These are phyloP conservation scores for Neostethus bicornis DNA, from an alignment of 2,797 vertebrate species.

Conservation along the genomic window DNA sequence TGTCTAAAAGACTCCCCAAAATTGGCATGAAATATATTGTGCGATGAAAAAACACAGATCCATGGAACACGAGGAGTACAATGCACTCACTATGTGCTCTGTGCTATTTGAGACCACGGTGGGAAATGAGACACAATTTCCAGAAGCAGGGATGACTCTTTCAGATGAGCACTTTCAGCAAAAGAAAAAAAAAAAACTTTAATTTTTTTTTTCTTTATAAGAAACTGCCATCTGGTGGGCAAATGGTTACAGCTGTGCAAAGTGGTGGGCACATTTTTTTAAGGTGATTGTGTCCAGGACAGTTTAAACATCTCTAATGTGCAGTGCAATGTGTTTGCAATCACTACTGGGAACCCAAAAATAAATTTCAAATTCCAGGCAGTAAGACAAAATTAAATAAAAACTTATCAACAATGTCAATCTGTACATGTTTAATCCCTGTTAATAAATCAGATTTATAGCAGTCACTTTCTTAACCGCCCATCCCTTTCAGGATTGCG, in stretches of 20 bases:
- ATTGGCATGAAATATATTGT: slow-evolving; percentile 10
- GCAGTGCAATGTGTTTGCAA: neutral
- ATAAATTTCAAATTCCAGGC: neutral
- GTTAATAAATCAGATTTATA: no score
- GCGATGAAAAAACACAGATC: slow-evolving; percentile 29
- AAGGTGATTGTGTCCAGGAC: neutral
- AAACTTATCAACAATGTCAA: neutral
- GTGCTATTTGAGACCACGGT: slow-evolving; percentile 37
- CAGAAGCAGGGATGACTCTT: slow-evolving; percentile 45
- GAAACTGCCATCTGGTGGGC: slow-evolving; percentile 70
- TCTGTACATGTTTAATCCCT: neutral
- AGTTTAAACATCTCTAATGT: neutral
- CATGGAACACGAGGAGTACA: slow-evolving; percentile 33
- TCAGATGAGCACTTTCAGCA: slow-evolving; percentile 13
- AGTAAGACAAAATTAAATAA: slow-evolving; percentile 23
- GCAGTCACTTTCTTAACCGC: no score
- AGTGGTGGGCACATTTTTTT: no score
- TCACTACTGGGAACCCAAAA: neutral
- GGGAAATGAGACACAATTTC: slow-evolving; percentile 71
- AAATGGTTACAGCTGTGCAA: slow-evolving; percentile 30
- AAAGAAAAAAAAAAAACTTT: no score
- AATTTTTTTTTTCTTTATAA: slow-evolving; percentile 11
- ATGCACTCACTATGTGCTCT: slow-evolving; percentile 35
- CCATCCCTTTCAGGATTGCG: no score
- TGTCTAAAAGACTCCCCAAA: slow-evolving; percentile 13